Evolutionary conservation across 2,113 vertebrate species (phyloP), one percentile per base, ranked within the genome.

Genomic region (Galemys pyrenaicus): DNA sequence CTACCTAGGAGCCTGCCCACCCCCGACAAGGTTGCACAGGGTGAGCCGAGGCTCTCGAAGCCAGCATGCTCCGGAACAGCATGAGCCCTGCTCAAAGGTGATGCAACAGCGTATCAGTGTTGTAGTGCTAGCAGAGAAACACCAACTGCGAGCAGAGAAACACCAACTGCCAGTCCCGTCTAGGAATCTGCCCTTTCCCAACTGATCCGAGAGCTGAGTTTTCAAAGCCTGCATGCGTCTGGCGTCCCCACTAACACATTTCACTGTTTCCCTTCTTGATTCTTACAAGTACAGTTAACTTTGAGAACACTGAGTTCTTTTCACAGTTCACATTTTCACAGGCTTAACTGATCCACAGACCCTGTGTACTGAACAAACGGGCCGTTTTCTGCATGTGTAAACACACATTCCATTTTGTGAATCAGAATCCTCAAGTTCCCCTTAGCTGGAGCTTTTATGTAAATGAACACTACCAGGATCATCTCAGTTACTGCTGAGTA

Each of bases 241-340:
- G 30, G 64, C 78, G 82, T 95, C 58, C 44, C 26, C 19, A 32
- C 26, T 15, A 70, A 91, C 4, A 2, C 9, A 82, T 54, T 93
- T 86, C 17, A 89, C 37, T 56, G n/a, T 70, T 96, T 96, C 54
- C 51, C 44, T 86, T 89, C 51, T 22, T 1, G 54, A 75, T 79
- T 82, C 62, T 92, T 88, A 41, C 0, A 54, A 77, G 62, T 51
- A 81, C 3, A 39, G 64, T 49, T 83, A 93, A 62, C 28, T 78
- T 7, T 39, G 80, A 89, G 56, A 89, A 78, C 26, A 77, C 2
- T 8, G n/a, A 49, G 67, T 67, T 56, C n/a, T 26, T n/a, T 19
- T 93, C 58, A 28, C n/a, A 71, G 64, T 62, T 54, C 9, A 22
- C 37, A 95, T 58, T 79, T 73, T 46, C 8, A 3, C 60, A 46